phyloP scores from a whole-genome alignment of 1,140 invertebrate genomes.

The Gerris buenoi region DNA sequence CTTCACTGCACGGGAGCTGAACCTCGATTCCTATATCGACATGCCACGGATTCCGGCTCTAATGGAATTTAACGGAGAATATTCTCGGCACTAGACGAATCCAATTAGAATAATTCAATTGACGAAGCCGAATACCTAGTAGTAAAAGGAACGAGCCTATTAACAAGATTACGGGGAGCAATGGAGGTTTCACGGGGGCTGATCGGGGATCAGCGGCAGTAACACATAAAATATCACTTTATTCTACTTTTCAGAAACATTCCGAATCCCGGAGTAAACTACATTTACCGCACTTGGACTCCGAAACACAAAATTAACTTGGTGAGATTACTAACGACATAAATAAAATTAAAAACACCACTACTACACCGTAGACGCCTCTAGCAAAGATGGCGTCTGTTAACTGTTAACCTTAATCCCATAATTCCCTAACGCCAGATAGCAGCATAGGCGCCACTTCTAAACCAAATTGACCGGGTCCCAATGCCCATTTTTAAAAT shows the following conservation, averaged over 20 bases:
- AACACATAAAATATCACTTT: slow-evolving; percentile 7
- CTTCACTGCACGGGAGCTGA: slow-evolving; percentile 18
- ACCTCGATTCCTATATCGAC: slow-evolving; percentile 33
- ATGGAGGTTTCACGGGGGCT: slow-evolving; percentile 22
- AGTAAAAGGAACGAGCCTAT: slow-evolving; percentile 33
- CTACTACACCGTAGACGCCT: slow-evolving; percentile 19
- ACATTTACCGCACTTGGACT: slow-evolving; percentile 5
- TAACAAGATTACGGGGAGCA: slow-evolving; percentile 36
- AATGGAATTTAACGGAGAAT: slow-evolving; percentile 16
- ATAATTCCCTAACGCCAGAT: slow-evolving; percentile 10
- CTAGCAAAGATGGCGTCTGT: slow-evolving; percentile 21
- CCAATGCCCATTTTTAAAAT: background rate
- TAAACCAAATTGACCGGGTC: background rate
- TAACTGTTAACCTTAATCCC: slow-evolving; percentile 14
- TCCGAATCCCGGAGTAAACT: background rate
- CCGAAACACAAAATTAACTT: slow-evolving; percentile 10
- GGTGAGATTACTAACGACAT: slow-evolving; percentile 7
- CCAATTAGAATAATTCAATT: slow-evolving; percentile 39
- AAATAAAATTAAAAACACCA: slow-evolving; percentile 18
- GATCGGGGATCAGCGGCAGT: slow-evolving; percentile 13
- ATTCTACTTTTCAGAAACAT: slow-evolving; percentile 8
- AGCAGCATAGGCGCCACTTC: background rate
- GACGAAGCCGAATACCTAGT: slow-evolving; percentile 31
- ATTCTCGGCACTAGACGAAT: slow-evolving; percentile 31
- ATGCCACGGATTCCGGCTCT: slow-evolving; percentile 22